Percentiles rank a stretch among this genome's conserved stretches.
These are phyloP conservation scores for Antheraea assamensis DNA, from an alignment of 2,888 invertebrate genomes.

Conservation along the genomic window DNA sequence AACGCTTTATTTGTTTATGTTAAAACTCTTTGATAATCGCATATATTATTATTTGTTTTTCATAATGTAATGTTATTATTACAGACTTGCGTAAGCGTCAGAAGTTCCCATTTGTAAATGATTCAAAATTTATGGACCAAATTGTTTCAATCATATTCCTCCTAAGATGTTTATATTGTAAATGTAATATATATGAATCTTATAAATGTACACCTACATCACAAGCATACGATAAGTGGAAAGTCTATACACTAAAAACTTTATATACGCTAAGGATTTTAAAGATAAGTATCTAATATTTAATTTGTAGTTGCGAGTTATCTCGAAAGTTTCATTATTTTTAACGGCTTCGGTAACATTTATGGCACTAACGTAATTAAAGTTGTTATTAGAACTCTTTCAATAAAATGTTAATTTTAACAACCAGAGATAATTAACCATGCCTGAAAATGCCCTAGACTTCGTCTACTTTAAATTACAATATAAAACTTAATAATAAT, in stretches of 20 bases:
- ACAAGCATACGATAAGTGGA: constrained; percentile 1
- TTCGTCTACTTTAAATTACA: too few species aligned
- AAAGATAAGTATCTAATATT: background rate
- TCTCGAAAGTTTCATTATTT: too few species aligned
- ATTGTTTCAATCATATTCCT: constrained; percentile 19
- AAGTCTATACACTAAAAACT: constrained; percentile 15
- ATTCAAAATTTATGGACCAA: constrained; percentile 18
- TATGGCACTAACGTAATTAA: too few species aligned
- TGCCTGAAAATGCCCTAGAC: too few species aligned
- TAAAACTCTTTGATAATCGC: background rate
- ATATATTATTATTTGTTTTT: background rate
- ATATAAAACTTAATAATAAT: too few species aligned
- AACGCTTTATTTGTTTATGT: background rate
- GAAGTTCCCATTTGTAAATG: constrained; percentile 15
- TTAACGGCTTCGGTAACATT: too few species aligned
- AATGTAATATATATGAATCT: constrained; percentile 15
- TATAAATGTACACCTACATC: constrained; percentile 18
- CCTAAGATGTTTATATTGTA: constrained; percentile 18
- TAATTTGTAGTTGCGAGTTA: background rate
- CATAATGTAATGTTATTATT: constrained; percentile 13
- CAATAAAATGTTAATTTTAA: too few species aligned
- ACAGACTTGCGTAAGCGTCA: constrained; percentile 5
- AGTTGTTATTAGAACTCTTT: too few species aligned
- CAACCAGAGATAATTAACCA: too few species aligned
- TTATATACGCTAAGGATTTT: background rate